Percentiles rank a stretch among this genome's conserved stretches.
phyloP scores from a whole-genome alignment of 2,113 vertebrate genomes.

The Phrynosoma blainvillii region DNA sequence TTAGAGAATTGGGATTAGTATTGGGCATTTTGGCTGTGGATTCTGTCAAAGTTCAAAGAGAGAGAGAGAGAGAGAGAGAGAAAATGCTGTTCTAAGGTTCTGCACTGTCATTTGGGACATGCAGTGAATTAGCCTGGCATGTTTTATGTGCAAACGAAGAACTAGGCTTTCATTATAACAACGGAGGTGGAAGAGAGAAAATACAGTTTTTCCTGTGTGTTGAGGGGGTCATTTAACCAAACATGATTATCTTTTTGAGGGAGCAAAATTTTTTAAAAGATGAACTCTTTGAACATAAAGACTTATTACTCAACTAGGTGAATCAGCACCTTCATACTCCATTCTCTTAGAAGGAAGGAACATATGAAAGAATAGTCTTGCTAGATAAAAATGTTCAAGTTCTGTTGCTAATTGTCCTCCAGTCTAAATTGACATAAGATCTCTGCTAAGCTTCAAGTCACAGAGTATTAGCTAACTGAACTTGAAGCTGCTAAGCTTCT shows the following conservation, averaged over 20 bases:
- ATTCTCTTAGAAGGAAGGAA: not conserved
- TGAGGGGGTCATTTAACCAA: too few species aligned
- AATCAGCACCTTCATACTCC: not conserved
- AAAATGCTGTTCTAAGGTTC: not conserved
- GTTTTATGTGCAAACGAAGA: not conserved
- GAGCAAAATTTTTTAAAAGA: not conserved
- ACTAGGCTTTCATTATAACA: not conserved
- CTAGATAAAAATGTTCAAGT: not conserved
- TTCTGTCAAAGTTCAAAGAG: not conserved
- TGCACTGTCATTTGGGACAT: not conserved
- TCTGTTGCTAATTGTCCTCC: conserved; percentile 1
- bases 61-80: too few species aligned
- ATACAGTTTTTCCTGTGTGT: not conserved
- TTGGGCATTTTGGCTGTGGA: not conserved
- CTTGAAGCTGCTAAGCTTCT: not conserved
- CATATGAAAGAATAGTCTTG: not conserved
- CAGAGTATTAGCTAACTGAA: conserved; percentile 19
- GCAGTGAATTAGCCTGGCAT: too few species aligned
- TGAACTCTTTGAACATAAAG: not conserved
- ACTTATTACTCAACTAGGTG: not conserved
- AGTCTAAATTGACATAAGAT: not conserved
- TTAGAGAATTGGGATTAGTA: not conserved
- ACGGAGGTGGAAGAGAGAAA: not conserved
- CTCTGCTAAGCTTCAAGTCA: conserved; percentile 8
- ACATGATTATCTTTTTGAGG: too few species aligned